A percentile compares a stretch with the other conserved stretches of the same genome.
Conservation (phyloP, 2,113 vertebrate genomes). For the Marcusenius ussheri region DNA sequence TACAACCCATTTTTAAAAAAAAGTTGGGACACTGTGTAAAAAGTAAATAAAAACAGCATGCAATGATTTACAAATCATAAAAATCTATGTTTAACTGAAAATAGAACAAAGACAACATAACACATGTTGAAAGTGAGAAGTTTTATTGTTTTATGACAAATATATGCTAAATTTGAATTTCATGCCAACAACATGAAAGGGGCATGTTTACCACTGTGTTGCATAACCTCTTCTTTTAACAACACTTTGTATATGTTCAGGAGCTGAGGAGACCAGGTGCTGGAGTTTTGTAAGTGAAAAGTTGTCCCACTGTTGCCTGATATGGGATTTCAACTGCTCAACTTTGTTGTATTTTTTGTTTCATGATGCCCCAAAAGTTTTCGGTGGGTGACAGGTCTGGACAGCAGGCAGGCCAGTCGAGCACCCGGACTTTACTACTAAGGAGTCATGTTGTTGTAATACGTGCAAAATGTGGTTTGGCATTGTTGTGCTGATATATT, state of each 20-base stretch:
- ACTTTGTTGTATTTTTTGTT: too few species aligned
- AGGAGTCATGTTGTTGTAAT: neutral
- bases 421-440: too few species aligned
- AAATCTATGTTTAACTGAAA: too few species aligned
- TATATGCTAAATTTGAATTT: neutral
- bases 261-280: neutral
- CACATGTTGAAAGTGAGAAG: too few species aligned
- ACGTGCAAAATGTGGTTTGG: neutral
- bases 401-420: too few species aligned
- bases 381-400: too few species aligned
- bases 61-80: too few species aligned
- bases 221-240: neutral
- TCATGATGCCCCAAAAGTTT: too few species aligned
- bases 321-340: neutral
- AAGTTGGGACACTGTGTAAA: too few species aligned
- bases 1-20: constrained; percentile 26
- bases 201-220: neutral
- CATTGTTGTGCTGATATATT: neutral
- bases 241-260: neutral
- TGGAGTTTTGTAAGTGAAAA: too few species aligned
- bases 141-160: neutral
- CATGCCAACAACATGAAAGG: neutral
- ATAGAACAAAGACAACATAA: too few species aligned
- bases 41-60: too few species aligned
- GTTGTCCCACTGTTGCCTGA: neutral